Evolutionary conservation across 2,888 invertebrate species (phyloP), one percentile per base, ranked within the genome.

Genomic region (Cacoxenus indagator): DNA sequence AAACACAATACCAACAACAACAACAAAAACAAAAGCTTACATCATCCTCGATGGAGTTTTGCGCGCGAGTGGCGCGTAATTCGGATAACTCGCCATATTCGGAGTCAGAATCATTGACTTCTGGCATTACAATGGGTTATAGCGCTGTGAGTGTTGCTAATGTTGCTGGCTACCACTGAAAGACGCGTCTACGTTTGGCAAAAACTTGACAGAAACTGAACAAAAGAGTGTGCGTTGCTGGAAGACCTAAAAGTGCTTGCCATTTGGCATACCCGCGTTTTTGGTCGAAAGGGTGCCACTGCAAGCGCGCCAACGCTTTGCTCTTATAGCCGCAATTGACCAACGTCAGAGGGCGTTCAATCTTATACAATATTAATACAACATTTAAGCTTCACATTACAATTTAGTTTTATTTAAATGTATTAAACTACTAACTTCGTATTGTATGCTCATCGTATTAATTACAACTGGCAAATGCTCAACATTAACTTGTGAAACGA

Each of bases 51-150:
- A 37, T 46, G 43, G 76, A 70, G 48, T 77, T 76, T 4, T 68
- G 55, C 19, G 55, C 55, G 1, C 55, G 55, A 19, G 68, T 79
- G 74, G 66, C n/a, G 24, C 75, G 81, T 65, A 81, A 54, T 74
- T 81, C 80, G 65, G 80, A 81, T 67, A 81, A 62, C 73, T 80
- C 80, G 68, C 82, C 83, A 59, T 75, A 82, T 66, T 81, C 84
- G 64, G 73, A 82, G 51, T 64, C 61, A 11, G 43, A 22, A 19
- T 31, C 29, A 65, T 55, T 68, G 46, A 57, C 59, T 17, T 67
- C 59, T 46, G 66, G 66, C 66, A 67, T 67, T 24, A 37, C 65
- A 65, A 51, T n/a, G 24, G 24, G 62, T 45, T n/a, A n/a, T n/a
- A n/a, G n/a, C n/a, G n/a, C n/a, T n/a, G n/a, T n/a, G n/a, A n/a